Evolutionary conservation across 2,888 invertebrate genomes (phyloP).

Genomic region (Synanthedon myopaeformis): DNA sequence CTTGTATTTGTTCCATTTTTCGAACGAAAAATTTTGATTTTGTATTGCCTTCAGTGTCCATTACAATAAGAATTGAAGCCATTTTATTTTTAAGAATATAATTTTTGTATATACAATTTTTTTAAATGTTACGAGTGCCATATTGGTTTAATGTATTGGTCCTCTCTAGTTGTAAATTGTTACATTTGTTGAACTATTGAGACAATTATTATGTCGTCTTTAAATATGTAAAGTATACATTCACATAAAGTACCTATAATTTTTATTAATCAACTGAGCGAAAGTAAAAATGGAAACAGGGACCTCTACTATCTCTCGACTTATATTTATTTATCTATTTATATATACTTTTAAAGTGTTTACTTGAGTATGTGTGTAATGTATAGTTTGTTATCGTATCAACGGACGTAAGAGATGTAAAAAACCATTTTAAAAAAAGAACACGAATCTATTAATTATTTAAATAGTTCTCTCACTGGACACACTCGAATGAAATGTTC

Average conservation of each 20-base stretch:
- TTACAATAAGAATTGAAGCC: not conserved
- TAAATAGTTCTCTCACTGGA: too few relatives aligned
- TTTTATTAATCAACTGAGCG: conserved; percentile 2
- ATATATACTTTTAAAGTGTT: conserved; percentile 8
- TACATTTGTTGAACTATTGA: conserved; percentile 5
- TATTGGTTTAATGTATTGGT: conserved; percentile 3
- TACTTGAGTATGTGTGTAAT: not conserved
- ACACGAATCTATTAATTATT: too few relatives aligned
- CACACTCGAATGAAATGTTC: too few relatives aligned
- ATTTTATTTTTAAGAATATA: not conserved
- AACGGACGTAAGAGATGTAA: too few relatives aligned
- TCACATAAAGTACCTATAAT: not conserved
- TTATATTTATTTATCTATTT: conserved; percentile 33
- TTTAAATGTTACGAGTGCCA: not conserved
- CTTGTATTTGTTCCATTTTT: not conserved
- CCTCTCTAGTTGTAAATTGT: conserved; percentile 5
- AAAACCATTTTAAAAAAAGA: too few relatives aligned
- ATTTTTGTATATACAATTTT: not conserved
- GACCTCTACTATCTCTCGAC: conserved; percentile 33
- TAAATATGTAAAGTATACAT: conserved; percentile 1
- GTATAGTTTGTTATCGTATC: not conserved
- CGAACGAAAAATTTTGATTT: not conserved
- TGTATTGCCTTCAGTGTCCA: not conserved
- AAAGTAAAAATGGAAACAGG: conserved; percentile 35
- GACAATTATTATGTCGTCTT: conserved; percentile 4